These are phyloP conservation scores for Dromius quadrimaculatus DNA, from an alignment of 2,888 invertebrate genomes.

Conservation along the genomic window DNA sequence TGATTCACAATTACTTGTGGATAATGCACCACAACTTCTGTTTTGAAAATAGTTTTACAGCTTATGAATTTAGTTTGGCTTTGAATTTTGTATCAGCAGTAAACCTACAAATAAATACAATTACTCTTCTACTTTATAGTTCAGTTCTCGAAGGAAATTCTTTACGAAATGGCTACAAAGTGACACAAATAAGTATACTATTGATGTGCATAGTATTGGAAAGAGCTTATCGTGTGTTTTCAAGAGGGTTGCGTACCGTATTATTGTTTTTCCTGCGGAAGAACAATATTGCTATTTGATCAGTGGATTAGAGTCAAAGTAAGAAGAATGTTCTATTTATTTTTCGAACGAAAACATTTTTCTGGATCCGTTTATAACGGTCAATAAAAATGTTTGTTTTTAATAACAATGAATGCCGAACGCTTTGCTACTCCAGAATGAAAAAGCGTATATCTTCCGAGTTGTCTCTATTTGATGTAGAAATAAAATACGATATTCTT, in stretches of 20 bases:
- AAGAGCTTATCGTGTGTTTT: conserved; percentile 24
- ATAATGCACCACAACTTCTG: background rate
- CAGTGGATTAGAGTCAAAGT: conserved; percentile 23
- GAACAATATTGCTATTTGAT: conserved; percentile 30
- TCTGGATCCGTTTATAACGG: conserved; percentile 31
- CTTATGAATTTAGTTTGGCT: background rate
- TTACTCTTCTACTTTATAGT: background rate
- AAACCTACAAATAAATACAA: background rate
- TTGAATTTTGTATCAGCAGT: conserved; percentile 9
- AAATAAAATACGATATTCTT: too few relatives aligned
- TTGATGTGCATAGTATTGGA: conserved; percentile 5
- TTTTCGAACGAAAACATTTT: conserved; percentile 24
- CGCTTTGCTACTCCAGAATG: too few relatives aligned
- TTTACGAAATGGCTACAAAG: background rate
- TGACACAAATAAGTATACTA: conserved; percentile 29
- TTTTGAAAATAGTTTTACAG: background rate
- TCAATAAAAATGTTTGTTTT: conserved; percentile 34
- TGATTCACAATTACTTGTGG: too few relatives aligned
- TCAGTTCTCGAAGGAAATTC: conserved; percentile 5
- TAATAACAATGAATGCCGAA: conserved; percentile 8
- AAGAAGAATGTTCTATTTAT: conserved; percentile 26
- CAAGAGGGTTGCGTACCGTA: conserved; percentile 19
- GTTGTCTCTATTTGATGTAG: too few relatives aligned
- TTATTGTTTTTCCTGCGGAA: too few relatives aligned
- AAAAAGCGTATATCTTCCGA: too few relatives aligned